Percentiles rank a stretch among this genome's conserved stretches.
These are phyloP conservation scores for Rhegmatorhina hoffmannsi DNA, from an alignment of 2,113 vertebrate species.

Conservation along the genomic window DNA sequence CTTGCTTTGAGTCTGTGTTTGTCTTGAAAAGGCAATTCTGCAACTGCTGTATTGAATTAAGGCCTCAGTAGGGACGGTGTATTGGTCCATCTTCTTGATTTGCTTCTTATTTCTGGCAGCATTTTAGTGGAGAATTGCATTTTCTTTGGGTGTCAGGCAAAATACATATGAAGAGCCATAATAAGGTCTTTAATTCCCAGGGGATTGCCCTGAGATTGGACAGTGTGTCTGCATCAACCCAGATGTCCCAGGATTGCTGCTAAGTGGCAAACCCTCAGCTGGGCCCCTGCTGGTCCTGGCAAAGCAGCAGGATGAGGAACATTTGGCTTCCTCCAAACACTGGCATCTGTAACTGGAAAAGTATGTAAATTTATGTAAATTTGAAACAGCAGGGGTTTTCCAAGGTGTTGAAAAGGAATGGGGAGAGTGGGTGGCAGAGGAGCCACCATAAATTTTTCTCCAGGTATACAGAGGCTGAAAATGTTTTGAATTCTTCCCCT, in stretches of 20 bases:
- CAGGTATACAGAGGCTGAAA: not conserved
- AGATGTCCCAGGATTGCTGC: not conserved
- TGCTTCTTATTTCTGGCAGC: not conserved
- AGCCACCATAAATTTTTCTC: constrained; percentile 3
- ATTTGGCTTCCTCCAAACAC: not conserved
- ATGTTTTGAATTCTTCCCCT: not conserved
- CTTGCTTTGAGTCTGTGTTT: not conserved
- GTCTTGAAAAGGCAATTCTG: not conserved
- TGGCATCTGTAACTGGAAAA: not conserved
- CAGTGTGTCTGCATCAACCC: not conserved
- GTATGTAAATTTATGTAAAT: not conserved
- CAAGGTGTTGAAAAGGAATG: not conserved
- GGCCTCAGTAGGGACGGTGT: not conserved
- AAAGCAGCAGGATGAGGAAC: not conserved
- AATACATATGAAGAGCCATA: not conserved
- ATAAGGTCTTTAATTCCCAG: not conserved
- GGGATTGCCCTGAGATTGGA: not conserved
- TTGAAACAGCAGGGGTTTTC: not conserved
- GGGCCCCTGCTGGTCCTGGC: not conserved
- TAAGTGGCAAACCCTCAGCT: not conserved
- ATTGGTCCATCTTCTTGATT: not conserved
- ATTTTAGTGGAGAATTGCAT: not conserved
- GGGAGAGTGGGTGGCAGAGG: not conserved
- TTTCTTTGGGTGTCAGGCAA: not conserved
- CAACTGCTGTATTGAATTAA: not conserved